Conservation (phyloP, 2,113 vertebrate species). For the Albula goreensis region DNA sequence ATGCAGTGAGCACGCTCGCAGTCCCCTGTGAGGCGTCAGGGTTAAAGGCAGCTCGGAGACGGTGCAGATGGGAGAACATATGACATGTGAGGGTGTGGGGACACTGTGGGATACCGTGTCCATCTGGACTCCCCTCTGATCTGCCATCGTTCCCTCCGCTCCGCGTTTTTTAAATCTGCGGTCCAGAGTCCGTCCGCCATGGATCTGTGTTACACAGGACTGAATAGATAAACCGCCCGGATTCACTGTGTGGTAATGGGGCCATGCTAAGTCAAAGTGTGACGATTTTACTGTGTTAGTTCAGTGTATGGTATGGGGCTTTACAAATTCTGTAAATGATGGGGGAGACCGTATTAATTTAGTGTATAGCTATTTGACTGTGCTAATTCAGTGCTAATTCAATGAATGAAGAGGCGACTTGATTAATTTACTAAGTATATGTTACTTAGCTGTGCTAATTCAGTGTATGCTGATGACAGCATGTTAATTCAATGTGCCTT, state of each 20-base stretch:
- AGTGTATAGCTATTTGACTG: neutral
- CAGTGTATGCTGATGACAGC: neutral
- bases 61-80: conserved; percentile 80
- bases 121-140: conserved; percentile 78
- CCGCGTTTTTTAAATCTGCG: conserved; percentile 4
- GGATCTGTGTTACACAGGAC: conserved; percentile 14
- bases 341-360: too few relatives aligned
- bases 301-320: neutral
- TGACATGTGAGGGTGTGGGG: conserved; percentile 72
- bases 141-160: conserved; percentile 70
- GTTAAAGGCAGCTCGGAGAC: conserved; percentile 73
- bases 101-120: conserved; percentile 61
- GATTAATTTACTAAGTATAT: neutral
- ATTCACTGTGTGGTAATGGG: neutral
- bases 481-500: neutral
- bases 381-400: neutral
- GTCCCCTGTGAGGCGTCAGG: conserved; percentile 57
- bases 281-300: neutral
- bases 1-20: conserved; percentile 17
- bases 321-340: neutral
- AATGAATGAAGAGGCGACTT: neutral
- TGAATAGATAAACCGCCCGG: neutral
- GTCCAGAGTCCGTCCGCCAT: neutral
- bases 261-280: neutral
- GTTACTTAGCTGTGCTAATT: neutral